Conservation (phyloP, 2,797 vertebrate species). For the Chelmon rostratus region DNA sequence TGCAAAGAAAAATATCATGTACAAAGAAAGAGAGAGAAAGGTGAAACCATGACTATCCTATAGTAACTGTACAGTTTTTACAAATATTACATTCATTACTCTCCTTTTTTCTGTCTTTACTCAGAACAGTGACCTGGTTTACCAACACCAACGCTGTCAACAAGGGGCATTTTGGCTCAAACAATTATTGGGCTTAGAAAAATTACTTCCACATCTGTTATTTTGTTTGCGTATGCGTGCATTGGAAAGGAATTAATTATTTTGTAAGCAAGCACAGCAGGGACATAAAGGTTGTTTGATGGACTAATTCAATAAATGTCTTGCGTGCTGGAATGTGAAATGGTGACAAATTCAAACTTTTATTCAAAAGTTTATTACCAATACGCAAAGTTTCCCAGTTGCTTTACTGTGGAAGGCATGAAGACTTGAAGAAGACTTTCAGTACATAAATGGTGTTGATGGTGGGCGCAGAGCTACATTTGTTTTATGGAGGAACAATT, state of each 20-base stretch:
- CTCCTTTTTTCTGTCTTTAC: neutral
- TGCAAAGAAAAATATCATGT: neutral
- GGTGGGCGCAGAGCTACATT: neutral
- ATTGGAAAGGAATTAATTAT: neutral
- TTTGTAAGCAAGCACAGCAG: neutral
- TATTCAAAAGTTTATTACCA: neutral
- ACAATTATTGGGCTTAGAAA: neutral
- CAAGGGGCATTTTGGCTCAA: neutral
- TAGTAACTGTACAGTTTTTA: neutral
- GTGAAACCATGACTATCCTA: constrained; percentile 2
- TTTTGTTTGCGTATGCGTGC: neutral
- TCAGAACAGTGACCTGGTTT: neutral
- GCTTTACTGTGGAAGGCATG: neutral
- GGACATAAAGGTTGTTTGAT: constrained; percentile 5
- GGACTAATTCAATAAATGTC: no score
- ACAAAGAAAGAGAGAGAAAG: constrained; percentile 1
- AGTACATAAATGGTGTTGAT: neutral
- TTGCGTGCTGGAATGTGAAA: no score
- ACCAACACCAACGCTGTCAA: neutral
- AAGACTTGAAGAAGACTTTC: neutral
- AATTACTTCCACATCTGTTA: neutral
- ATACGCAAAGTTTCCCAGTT: neutral
- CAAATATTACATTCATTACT: neutral
- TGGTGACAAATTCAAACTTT: neutral
- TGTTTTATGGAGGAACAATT: neutral